These are phyloP conservation scores for Nasonia oneida DNA, from an alignment of 2,888 invertebrate species.

Conservation along the genomic window DNA sequence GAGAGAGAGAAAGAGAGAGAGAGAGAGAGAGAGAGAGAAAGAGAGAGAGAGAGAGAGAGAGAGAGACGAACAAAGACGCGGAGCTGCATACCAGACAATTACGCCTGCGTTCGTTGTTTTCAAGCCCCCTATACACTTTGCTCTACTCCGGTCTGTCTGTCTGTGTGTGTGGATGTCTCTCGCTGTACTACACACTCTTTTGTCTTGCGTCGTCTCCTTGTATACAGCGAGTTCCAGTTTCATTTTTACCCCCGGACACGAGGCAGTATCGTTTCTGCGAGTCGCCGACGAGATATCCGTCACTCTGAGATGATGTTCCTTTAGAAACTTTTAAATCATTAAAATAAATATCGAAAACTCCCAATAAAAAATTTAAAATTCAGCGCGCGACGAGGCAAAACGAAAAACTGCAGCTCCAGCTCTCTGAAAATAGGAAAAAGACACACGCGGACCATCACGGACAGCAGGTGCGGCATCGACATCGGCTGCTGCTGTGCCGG, in stretches of 20 bases:
- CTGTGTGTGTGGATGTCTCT: neutral
- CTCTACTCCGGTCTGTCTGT: conserved; percentile 1
- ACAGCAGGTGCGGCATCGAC: conserved; percentile 7
- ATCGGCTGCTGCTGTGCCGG: neutral
- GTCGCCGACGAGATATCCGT: conserved; percentile 46
- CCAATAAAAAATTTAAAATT: too few species aligned
- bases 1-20: too few species aligned
- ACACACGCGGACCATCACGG: neutral
- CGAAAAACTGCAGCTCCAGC: neutral
- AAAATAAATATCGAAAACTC: too few species aligned
- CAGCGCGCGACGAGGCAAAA: neutral
- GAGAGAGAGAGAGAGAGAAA: too few species aligned
- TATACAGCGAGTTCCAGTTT: conserved; percentile 5
- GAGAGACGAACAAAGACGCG: neutral
- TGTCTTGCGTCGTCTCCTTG: neutral
- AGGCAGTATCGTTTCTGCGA: conserved; percentile 15
- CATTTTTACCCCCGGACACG: conserved; percentile 7
- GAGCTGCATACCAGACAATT: neutral
- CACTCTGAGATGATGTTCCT: neutral
- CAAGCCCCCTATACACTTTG: conserved; percentile 8
- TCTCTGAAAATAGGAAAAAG: neutral
- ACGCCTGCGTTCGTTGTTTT: conserved; percentile 57
- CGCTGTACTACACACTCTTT: neutral
- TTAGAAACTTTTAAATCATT: too few species aligned
- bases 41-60: too few species aligned